A percentile compares a stretch with the other conserved stretches of the same genome.
phyloP scores from a whole-genome alignment of 2,797 vertebrate genomes.

The Pangasius mekongensis region DNA sequence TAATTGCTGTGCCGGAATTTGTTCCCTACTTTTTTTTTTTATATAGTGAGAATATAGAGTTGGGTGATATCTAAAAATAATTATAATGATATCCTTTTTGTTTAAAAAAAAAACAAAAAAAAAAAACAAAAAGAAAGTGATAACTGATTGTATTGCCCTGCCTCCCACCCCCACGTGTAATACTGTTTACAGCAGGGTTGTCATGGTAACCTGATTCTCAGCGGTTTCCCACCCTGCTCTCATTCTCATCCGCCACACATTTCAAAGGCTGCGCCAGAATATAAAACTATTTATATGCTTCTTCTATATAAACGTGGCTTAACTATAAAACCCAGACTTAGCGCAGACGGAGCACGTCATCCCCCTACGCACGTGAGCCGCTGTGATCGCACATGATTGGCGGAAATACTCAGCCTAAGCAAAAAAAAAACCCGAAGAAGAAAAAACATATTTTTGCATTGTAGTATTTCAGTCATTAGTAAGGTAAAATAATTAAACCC shows the following conservation, averaged over 20 bases:
- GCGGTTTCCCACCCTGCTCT: background rate
- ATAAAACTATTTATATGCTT: slow-evolving; percentile 11
- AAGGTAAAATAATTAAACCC: background rate
- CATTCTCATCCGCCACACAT: background rate
- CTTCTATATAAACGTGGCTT: slow-evolving; percentile 3
- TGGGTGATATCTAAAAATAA: background rate
- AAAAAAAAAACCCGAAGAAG: background rate
- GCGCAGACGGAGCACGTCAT: background rate
- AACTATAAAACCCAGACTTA: background rate
- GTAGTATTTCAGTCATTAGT: background rate
- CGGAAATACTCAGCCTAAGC: background rate
- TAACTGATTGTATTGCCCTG: background rate
- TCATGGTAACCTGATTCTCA: background rate
- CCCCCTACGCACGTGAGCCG: background rate
- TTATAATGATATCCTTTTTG: background rate
- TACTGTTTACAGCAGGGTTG: slow-evolving; percentile 12
- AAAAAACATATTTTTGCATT: no score
- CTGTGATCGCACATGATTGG: background rate
- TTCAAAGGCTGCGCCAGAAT: background rate
- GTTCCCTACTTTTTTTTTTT: background rate
- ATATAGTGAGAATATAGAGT: no score
- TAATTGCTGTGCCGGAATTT: background rate
- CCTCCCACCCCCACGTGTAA: slow-evolving; percentile 8
- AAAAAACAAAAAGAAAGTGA: background rate
- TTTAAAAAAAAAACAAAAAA: no score